Base-by-base conservation (phyloP, 2,113 vertebrate genomes). In the Octodon degus region DNA sequence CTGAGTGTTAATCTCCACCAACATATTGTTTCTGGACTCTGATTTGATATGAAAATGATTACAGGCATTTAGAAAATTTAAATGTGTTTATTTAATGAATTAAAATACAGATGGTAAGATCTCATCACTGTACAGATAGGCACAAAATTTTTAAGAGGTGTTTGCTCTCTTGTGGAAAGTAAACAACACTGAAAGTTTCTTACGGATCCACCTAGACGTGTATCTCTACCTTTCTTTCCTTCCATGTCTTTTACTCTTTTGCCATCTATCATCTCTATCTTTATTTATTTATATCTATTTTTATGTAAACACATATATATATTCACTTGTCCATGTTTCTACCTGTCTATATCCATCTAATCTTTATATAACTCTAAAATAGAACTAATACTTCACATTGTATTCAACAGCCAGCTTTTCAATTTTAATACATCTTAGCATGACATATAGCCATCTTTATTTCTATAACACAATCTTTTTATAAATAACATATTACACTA, bases 31-130 rank as follows among this genome's bases (percentile, higher is more conserved):
- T 14, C 47, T 72, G 7, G 43, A 82, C 9, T 92, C 40, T 40
- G 4, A 58, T 62, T 79, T 92, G 24, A 6, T 11, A 47, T 89
- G 24, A 53, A 93, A 81, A 82, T 50, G 77, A 37, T 53, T 77
- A 13, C 12, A 60, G 55, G 6, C 47, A 74, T 68, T 53, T 60
- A 43, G 50, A 77, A 70, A 63, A 4, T 34, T 65, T 53, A 47
- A 80, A 88, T 72, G 24, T 76, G 34, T 63, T 87, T 94, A 40
- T 67, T 94, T 77, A 80, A 85, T 90, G 37, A 55, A 90, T 88
- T 88, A 68, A 96, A 92, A 67, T 50, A 11, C 7, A 70, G 10
- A 37, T 20, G n/a, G 24, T 62, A 76, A 47, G 86, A 86, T 82
- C 91, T 7, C 77, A 82, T 95, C 84, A 90, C 25, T 50, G 7